Base-by-base conservation (phyloP, 1,140 invertebrate genomes). In the Lanistes nyassanus region DNA sequence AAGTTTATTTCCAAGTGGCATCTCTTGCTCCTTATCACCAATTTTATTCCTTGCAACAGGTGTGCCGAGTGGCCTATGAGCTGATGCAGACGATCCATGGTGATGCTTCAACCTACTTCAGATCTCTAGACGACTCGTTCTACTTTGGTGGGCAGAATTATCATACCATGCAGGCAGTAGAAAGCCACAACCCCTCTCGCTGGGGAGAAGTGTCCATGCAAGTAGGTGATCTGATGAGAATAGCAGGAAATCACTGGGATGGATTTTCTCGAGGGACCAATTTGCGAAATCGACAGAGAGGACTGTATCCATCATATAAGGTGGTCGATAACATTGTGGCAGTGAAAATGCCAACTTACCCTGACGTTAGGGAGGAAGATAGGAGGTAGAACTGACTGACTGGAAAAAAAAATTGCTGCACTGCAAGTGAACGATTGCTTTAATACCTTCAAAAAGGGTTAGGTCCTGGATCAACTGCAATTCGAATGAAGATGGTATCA, bases 161-260 rank as follows among this genome's bases (percentile, higher is more conserved):
- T 34, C 95, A 98, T 88, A 94, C 96, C 83, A 92, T 95, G 58
- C 88, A 93, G 29, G 96, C 93, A 1, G 91, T 97, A 11, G 90
- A 94, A 77, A 89, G 92, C 70, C 77, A 79, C 66, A 47, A 47
- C 9, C 9, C 42, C 19, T 47, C 42, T 47, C 42, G 5, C 19
- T 16, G 19, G 1, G 92, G 92, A 34, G 95, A 97, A 89, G 92
- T 97, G 75, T 92, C 93, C 76, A 85, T 98, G 37, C 88, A 89
- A 75, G 90, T 92, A 3, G 96, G 96, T 3, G 97, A 99, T 88
- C 86, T 94, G 3, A 92, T 99, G 55, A 95, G 96, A 37, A 94
- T 98, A 26, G 95, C 95, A 16, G 97, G 97, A 19, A 99, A 99
- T 89, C 97, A 99, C 86, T 99, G 97, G 97, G 94, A 99, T 87